These are phyloP conservation scores for Eptatretus burgeri DNA, from an alignment of 2,113 vertebrate genomes.

Conservation along the genomic window DNA sequence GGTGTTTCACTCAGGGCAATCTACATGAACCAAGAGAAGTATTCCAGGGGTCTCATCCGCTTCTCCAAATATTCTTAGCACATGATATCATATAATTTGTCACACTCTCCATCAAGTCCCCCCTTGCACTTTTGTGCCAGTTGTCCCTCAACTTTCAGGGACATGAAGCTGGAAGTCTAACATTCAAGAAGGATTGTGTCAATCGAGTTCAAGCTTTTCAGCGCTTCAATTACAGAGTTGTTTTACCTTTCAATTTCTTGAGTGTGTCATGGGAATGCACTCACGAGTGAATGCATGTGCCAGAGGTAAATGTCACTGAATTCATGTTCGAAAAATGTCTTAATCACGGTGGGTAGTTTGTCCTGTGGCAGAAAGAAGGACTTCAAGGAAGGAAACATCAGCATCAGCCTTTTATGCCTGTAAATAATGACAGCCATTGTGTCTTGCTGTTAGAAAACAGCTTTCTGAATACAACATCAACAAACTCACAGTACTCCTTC, in stretches of 20 bases:
- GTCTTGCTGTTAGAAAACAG: too few species aligned
- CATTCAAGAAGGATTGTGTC: slow-evolving; percentile 8
- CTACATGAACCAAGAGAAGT: slow-evolving; percentile 11
- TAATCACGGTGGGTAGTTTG: slow-evolving; percentile 9
- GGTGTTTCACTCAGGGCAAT: not conserved
- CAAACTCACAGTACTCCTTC: too few species aligned
- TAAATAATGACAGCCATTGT: slow-evolving; percentile 10
- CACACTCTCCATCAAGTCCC: slow-evolving; percentile 8
- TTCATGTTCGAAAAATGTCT: slow-evolving; percentile 11
- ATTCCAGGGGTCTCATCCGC: slow-evolving; percentile 11
- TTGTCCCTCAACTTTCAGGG: slow-evolving; percentile 10
- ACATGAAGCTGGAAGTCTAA: slow-evolving; percentile 10
- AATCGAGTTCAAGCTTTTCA: slow-evolving; percentile 10
- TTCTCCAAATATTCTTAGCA: slow-evolving; percentile 11
- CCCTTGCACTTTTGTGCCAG: slow-evolving; percentile 10
- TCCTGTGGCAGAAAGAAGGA: slow-evolving; percentile 11
- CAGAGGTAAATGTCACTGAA: slow-evolving; percentile 13
- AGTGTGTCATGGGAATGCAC: slow-evolving; percentile 8
- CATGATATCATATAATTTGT: slow-evolving; percentile 10
- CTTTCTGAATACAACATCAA: too few species aligned
- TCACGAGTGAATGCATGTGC: slow-evolving; percentile 12
- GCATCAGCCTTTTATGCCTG: slow-evolving; percentile 9
- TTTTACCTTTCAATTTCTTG: slow-evolving; percentile 10
- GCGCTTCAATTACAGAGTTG: slow-evolving; percentile 10
- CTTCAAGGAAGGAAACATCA: too few species aligned